Evolutionary conservation across 2,113 vertebrate species (phyloP).

Genomic region (Tapirus terrestris): DNA sequence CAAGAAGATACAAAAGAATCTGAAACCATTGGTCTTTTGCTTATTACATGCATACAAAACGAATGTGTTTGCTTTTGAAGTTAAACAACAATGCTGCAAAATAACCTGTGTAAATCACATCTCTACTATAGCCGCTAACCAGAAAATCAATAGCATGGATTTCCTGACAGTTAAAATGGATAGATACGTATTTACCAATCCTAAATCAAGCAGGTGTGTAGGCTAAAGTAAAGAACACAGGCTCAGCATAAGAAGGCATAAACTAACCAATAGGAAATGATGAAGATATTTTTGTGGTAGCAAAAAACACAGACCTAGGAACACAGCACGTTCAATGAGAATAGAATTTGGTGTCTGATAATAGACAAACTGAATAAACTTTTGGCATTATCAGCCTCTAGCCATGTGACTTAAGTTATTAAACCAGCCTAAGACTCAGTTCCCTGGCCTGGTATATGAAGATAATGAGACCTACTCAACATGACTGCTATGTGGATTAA

Average conservation of each 20-base stretch:
- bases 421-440: not conserved
- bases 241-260: not conserved
- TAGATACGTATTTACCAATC: constrained; percentile 53
- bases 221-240: not conserved
- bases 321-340: not conserved
- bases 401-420: not conserved
- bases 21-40: not conserved
- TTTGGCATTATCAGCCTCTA: not conserved
- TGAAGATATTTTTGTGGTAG: not conserved
- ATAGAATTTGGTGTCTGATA: not conserved
- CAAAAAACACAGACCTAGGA: constrained; percentile 7
- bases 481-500: not conserved
- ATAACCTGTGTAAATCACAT: constrained; percentile 41
- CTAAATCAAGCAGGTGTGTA: constrained; percentile 39
- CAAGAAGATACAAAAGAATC: not conserved
- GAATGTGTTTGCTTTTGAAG: constrained; percentile 4
- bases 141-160: constrained; percentile 69
- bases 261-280: not conserved
- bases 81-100: constrained; percentile 47
- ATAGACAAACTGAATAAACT: not conserved
- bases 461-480: not conserved
- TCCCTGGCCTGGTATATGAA: not conserved
- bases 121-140: constrained; percentile 1
- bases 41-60: constrained; percentile 57
- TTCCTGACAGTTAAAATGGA: constrained; percentile 64